Evolutionary conservation across 2,797 vertebrate genomes (phyloP).

Genomic region (Hirundo rustica): DNA sequence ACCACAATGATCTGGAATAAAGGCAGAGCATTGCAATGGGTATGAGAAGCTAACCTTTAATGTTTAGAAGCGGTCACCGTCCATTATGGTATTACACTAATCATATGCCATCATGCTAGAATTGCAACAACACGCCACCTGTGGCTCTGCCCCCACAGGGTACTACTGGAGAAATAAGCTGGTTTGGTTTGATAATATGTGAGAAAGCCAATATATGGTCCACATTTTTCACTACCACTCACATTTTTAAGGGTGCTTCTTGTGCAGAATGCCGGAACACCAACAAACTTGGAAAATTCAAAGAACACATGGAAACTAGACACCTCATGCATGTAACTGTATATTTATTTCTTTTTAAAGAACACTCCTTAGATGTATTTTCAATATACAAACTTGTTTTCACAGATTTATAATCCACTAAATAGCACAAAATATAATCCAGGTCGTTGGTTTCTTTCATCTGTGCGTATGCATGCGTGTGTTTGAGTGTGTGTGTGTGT

Average conservation of each 20-base stretch:
- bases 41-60: background rate
- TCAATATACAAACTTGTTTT: slow-evolving; percentile 90
- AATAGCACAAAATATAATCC: slow-evolving; percentile 91
- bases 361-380: slow-evolving; percentile 92
- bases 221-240: background rate
- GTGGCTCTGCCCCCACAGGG: background rate
- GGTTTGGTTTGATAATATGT: background rate
- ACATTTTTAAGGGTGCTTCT: background rate
- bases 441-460: slow-evolving; percentile 71
- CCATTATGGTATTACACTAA: background rate
- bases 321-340: slow-evolving; percentile 81
- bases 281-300: slow-evolving; percentile 31
- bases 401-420: slow-evolving; percentile 95
- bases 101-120: background rate
- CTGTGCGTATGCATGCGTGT: background rate
- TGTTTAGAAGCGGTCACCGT: background rate
- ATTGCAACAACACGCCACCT: background rate
- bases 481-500: background rate
- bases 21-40: background rate
- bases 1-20: background rate
- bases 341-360: slow-evolving; percentile 99
- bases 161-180: background rate
- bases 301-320: slow-evolving; percentile 77
- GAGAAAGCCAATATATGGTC: background rate
- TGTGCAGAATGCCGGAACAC: background rate